Conservation (phyloP, 2,113 vertebrate species). For the Colossoma macropomum region DNA sequence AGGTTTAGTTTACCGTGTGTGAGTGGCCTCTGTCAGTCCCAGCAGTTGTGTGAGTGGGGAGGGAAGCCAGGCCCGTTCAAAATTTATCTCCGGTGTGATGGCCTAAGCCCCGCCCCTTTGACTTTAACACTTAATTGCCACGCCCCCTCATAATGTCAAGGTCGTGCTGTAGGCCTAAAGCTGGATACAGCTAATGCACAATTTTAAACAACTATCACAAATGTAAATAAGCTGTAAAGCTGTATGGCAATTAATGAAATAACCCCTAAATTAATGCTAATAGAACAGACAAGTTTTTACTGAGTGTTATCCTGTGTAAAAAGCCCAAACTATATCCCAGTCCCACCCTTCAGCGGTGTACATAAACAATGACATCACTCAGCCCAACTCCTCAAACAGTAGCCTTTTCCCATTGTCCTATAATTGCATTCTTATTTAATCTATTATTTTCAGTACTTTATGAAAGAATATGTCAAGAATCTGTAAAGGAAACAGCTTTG, state of each 20-base stretch:
- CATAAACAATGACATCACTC: not conserved
- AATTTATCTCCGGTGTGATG: conserved; percentile 66
- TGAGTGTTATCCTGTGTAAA: not conserved
- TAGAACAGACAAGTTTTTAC: not conserved
- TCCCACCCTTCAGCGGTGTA: not conserved
- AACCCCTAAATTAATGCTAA: not conserved
- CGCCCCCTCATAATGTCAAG: conserved; percentile 77
- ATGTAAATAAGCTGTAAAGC: not conserved
- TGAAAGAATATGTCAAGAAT: conserved; percentile 1
- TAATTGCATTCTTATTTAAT: not conserved
- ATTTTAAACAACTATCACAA: not conserved
- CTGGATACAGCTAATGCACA: not conserved
- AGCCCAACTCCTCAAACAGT: not conserved
- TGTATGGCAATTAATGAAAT: not conserved
- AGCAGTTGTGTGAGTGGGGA: conserved; percentile 74
- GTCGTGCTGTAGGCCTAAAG: conserved; percentile 56
- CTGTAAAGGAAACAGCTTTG: not conserved
- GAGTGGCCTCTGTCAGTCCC: conserved; percentile 66
- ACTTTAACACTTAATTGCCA: conserved; percentile 26
- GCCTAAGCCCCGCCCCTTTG: conserved; percentile 61
- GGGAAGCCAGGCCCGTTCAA: conserved; percentile 27
- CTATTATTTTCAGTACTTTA: not conserved
- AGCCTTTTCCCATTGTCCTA: not conserved
- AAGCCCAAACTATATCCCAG: not conserved
- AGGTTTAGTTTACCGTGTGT: conserved; percentile 74